phyloP scores from a whole-genome alignment of 2,797 vertebrate species.

The Menidia menidia region DNA sequence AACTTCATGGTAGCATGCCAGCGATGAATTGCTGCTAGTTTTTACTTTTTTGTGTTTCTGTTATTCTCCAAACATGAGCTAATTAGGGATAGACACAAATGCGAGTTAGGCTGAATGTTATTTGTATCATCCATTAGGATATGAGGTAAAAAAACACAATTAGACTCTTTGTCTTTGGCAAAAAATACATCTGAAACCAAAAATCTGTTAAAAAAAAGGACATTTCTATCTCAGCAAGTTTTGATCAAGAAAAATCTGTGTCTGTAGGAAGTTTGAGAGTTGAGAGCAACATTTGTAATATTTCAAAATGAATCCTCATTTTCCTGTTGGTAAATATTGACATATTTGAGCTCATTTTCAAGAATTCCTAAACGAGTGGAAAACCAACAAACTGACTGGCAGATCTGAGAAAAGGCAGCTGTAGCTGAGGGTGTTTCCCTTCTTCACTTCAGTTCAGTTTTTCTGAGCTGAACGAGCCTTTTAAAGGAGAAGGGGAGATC shows the following conservation, averaged over 20 bases:
- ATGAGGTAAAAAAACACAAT: not conserved
- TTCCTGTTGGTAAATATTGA: not conserved
- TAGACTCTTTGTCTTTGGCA: not conserved
- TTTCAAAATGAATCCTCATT: not conserved
- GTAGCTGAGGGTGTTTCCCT: too few species aligned
- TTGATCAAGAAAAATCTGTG: too few species aligned
- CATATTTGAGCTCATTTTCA: not conserved
- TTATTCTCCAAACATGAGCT: not conserved
- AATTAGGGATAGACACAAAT: not conserved
- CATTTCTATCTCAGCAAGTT: not conserved
- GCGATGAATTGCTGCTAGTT: not conserved
- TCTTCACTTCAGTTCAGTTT: too few species aligned
- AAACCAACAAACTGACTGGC: not conserved
- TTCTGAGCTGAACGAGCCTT: too few species aligned
- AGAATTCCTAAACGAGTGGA: not conserved
- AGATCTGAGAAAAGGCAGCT: too few species aligned
- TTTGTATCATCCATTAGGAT: not conserved
- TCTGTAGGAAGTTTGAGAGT: too few species aligned
- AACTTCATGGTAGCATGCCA: not conserved
- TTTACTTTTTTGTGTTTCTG: not conserved
- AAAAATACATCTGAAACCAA: not conserved
- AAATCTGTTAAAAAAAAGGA: not conserved
- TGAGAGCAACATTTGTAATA: too few species aligned
- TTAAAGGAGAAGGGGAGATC: too few species aligned
- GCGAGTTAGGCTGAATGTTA: not conserved